phyloP scores from a whole-genome alignment of 2,888 invertebrate genomes.

The Cerastoderma edule region DNA sequence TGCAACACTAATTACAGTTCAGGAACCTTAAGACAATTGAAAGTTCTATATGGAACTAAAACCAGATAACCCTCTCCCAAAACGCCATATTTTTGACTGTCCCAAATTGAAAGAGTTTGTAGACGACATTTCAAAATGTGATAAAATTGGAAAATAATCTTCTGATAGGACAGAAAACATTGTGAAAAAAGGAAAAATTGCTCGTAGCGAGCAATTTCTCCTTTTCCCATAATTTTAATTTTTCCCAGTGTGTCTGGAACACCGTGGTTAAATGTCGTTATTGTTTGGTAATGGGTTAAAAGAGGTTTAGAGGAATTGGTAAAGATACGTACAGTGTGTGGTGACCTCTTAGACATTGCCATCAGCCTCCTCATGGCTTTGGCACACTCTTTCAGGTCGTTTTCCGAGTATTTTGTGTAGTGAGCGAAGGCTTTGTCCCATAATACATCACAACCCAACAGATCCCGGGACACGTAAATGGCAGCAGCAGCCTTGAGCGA shows the following conservation, averaged over 20 bases:
- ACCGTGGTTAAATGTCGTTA: too few relatives aligned
- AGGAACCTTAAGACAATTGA: too few relatives aligned
- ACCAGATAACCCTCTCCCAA: too few relatives aligned
- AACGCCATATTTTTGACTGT: too few relatives aligned
- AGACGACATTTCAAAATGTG: too few relatives aligned
- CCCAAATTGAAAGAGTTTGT: too few relatives aligned
- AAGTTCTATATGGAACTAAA: too few relatives aligned
- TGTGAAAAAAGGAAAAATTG: too few relatives aligned
- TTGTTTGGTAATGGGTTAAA: neutral
- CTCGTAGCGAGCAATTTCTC: too few relatives aligned
- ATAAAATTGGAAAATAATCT: too few relatives aligned
- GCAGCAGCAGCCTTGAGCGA: constrained; percentile 73
- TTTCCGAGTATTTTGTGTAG: constrained; percentile 72
- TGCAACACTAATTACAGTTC: too few relatives aligned
- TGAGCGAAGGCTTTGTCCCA: constrained; percentile 70
- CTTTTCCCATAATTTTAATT: neutral
- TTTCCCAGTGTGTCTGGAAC: neutral
- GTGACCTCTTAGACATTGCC: constrained; percentile 38
- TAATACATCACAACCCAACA: constrained; percentile 48
- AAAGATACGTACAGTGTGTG: constrained; percentile 40
- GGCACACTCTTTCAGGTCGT: constrained; percentile 60
- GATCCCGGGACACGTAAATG: constrained; percentile 68
- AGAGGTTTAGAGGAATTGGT: neutral
- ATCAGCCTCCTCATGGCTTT: constrained; percentile 61
- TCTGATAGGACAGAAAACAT: too few relatives aligned